A percentile compares a stretch with the other conserved stretches of the same genome.
Conservation (phyloP, 1,140 invertebrate genomes). For the Venustaconcha ellipsiformis region DNA sequence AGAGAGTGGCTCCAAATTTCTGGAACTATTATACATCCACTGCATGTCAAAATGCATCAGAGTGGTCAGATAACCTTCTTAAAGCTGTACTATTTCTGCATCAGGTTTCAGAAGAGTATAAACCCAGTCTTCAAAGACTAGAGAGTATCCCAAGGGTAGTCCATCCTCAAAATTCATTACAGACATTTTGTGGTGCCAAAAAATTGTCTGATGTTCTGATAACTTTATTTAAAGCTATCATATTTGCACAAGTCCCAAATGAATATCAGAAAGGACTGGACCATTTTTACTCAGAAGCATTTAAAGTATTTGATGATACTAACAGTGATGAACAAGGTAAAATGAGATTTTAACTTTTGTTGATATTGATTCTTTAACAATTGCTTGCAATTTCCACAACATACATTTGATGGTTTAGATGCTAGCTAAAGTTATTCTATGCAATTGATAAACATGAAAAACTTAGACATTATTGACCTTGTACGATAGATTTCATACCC, state of each 20-base stretch:
- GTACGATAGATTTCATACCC: too few species aligned
- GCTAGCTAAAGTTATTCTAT: too few species aligned
- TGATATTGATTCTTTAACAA: too few species aligned
- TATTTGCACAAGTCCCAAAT: constrained; percentile 48
- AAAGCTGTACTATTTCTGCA: constrained; percentile 49
- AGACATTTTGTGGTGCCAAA: constrained; percentile 21
- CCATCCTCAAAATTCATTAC: constrained; percentile 24
- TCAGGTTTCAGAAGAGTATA: constrained; percentile 36
- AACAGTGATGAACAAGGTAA: constrained; percentile 33
- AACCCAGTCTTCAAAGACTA: constrained; percentile 40
- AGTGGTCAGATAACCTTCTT: constrained; percentile 15
- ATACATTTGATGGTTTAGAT: too few species aligned
- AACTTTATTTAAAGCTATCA: constrained; percentile 47
- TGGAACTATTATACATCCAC: constrained; percentile 42
- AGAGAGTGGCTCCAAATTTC: constrained; percentile 46
- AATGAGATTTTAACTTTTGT: constrained; percentile 4
- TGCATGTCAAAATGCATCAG: neutral
- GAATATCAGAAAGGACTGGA: constrained; percentile 47
- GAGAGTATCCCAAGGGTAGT: constrained; percentile 28
- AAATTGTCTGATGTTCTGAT: constrained; percentile 32
- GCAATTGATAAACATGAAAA: too few species aligned
- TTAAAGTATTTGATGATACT: constrained; percentile 49
- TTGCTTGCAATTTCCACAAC: too few species aligned
- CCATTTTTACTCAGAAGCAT: constrained; percentile 56
- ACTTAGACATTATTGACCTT: too few species aligned